phyloP scores from a whole-genome alignment of 2,888 invertebrate genomes.

The Noctua pronuba region DNA sequence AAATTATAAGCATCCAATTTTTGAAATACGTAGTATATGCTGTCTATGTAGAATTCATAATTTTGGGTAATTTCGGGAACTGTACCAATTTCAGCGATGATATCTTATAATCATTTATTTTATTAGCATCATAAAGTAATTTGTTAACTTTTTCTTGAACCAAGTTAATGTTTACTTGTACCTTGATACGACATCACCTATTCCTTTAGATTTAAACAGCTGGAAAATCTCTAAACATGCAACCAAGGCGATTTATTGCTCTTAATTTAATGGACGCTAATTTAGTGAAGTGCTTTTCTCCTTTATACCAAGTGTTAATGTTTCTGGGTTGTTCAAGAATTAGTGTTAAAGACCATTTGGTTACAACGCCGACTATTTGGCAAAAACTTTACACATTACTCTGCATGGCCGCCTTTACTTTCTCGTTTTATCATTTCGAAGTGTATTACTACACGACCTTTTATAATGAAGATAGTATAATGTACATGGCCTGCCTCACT shows the following conservation, averaged over 20 bases:
- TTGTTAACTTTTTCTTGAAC: constrained; percentile 1
- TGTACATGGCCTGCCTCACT: constrained; percentile 46
- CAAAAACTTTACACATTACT: constrained; percentile 68
- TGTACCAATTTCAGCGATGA: constrained; percentile 27
- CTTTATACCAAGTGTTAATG: constrained; percentile 60
- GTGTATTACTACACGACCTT: constrained; percentile 57
- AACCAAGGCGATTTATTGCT: neutral
- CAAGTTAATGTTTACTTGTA: constrained; percentile 6
- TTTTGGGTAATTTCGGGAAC: constrained; percentile 18
- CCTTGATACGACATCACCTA: constrained; percentile 11
- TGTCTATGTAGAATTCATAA: neutral
- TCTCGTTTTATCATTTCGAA: constrained; percentile 57
- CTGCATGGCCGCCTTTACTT: constrained; percentile 59
- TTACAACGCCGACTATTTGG: constrained; percentile 47
- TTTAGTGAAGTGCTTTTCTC: constrained; percentile 69
- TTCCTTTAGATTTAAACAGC: neutral
- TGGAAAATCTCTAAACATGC: constrained; percentile 3
- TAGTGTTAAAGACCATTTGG: constrained; percentile 62
- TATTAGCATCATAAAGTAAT: neutral
- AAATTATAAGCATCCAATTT: constrained; percentile 4
- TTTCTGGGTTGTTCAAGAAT: constrained; percentile 66
- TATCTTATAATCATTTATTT: constrained; percentile 6
- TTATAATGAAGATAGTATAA: constrained; percentile 44
- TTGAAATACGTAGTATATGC: neutral
- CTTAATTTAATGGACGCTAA: constrained; percentile 17